Base-by-base conservation (phyloP, 2,888 invertebrate species). In the Hypercompe scribonia region DNA sequence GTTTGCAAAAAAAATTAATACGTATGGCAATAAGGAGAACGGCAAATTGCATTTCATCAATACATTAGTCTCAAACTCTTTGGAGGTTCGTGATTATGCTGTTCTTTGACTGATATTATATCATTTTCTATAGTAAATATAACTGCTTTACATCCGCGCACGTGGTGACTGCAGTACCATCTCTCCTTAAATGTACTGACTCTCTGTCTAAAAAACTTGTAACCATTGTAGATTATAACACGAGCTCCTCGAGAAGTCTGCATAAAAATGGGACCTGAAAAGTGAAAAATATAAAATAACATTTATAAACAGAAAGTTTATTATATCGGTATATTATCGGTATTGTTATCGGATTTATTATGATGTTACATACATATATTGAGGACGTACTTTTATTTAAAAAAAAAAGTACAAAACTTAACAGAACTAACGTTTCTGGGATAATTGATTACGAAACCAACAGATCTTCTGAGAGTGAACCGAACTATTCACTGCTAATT, bases 161-260 rank as follows among this genome's bases (percentile, higher is more conserved):
- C 58, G 21, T 67, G 70, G 58, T 81, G 79, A 11, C 82, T 81
- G 50, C 87, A 89, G 33, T 81, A 82, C 88, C 88, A 89, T 5
- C 86, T 72, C 15, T 77, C 81, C 72, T 83, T 83, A 24, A 66
- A 28, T 0, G 72, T 75, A 0, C 33, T 69, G 0, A 67, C 78
- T 65, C 75, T 33, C 61, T 85, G 86, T 67, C 82, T 79, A 13
- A 79, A 84, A 74, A 82, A 88, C 58, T 78, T 83, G 66, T 84
- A 87, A 1, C 86, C 87, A 10, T 78, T 72, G 10, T 81, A 63
- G 10, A 81, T 39, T 7, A 87, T 80, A 54, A 84, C 68, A 0
- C 72, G 82, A 63, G 84, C 86, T 0, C 87, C 86, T 66, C 80
- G 82, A 63, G 66, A 63, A 13, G 75, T 71, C 39, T 42, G 46